A percentile compares a stretch with the other conserved stretches of the same genome.
These are phyloP conservation scores for Cydia splendana DNA, from an alignment of 1,140 invertebrate species.

Conservation along the genomic window DNA sequence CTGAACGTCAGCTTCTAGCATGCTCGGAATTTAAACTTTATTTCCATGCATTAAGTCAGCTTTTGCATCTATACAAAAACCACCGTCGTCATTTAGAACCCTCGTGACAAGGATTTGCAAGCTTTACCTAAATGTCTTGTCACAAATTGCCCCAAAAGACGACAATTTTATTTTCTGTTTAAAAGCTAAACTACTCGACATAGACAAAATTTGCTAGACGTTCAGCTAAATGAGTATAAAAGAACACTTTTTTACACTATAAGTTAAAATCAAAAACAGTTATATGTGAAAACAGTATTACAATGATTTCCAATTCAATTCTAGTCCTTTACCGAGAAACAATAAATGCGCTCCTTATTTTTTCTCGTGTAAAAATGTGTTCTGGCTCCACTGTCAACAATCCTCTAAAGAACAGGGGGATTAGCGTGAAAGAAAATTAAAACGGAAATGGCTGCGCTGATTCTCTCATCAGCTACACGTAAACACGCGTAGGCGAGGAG, in stretches of 20 bases:
- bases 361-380: background rate
- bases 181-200: too few species aligned
- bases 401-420: constrained; percentile 54
- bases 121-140: background rate
- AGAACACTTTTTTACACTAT: background rate
- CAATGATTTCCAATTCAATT: background rate
- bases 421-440: constrained; percentile 43
- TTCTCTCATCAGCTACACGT: constrained; percentile 17
- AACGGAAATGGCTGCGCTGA: constrained; percentile 3
- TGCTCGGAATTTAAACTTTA: background rate
- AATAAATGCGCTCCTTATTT: background rate
- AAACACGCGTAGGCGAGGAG: background rate
- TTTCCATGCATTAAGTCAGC: background rate
- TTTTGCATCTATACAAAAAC: background rate
- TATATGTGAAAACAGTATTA: background rate
- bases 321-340: background rate
- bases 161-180: background rate
- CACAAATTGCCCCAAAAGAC: background rate
- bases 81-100: background rate
- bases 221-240: background rate
- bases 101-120: background rate
- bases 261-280: background rate
- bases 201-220: background rate
- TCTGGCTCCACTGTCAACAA: constrained; percentile 36
- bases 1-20: background rate